These are phyloP conservation scores for Apotomis betuletana DNA, from an alignment of 2,888 invertebrate genomes.

Conservation along the genomic window DNA sequence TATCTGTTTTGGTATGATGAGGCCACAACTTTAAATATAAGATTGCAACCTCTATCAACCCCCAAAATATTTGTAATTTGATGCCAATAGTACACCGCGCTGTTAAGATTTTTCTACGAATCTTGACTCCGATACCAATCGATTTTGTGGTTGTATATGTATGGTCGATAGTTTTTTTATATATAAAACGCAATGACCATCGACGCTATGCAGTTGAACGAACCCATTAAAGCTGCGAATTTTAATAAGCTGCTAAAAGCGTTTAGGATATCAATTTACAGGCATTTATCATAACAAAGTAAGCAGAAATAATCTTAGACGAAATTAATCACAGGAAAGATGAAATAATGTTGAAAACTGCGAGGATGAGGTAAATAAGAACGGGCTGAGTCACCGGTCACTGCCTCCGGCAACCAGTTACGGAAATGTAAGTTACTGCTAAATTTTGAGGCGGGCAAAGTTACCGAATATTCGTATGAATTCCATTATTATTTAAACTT, in stretches of 20 bases:
- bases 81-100: too few relatives aligned
- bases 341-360: conserved; percentile 40
- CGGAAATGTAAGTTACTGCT: conserved; percentile 51
- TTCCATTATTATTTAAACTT: too few relatives aligned
- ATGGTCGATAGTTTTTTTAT: not conserved
- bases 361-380: conserved; percentile 58
- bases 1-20: too few relatives aligned
- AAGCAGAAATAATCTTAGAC: conserved; percentile 27
- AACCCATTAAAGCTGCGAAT: conserved; percentile 28
- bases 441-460: conserved; percentile 52
- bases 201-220: conserved; percentile 26
- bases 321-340: conserved; percentile 33
- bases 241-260: conserved; percentile 35
- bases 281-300: conserved; percentile 28
- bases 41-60: too few relatives aligned
- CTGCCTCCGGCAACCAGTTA: conserved; percentile 68
- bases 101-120: too few relatives aligned
- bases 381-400: conserved; percentile 71
- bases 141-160: not conserved
- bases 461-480: conserved; percentile 9
- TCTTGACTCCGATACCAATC: too few relatives aligned
- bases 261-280: conserved; percentile 33
- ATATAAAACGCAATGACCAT: not conserved
- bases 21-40: too few relatives aligned
- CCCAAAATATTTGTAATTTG: too few relatives aligned